Conservation (phyloP, 2,797 vertebrate species). For the Eupleurogrammus muticus region DNA sequence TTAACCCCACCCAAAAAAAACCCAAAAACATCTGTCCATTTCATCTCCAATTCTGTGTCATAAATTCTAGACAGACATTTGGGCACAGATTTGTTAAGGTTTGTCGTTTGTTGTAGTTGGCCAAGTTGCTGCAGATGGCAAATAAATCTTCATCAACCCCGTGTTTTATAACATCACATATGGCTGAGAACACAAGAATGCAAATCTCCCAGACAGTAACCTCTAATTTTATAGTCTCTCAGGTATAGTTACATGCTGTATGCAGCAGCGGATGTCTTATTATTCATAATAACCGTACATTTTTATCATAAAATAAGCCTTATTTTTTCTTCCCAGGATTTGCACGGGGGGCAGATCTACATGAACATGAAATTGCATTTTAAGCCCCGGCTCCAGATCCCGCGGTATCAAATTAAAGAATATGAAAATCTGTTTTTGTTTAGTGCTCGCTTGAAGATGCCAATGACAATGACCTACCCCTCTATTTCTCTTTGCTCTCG, state of each 20-base stretch:
- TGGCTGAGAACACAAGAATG: constrained; percentile 8
- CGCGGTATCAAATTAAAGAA: constrained; percentile 19
- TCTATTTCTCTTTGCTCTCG: not conserved
- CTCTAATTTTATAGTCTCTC: not conserved
- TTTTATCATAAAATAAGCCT: not conserved
- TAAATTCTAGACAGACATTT: constrained; percentile 1
- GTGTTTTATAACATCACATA: constrained; percentile 19
- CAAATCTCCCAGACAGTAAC: not conserved
- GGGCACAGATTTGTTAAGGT: constrained; percentile 1
- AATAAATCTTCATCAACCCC: constrained; percentile 26
- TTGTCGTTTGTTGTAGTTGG: constrained; percentile 24
- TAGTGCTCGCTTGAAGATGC: constrained; percentile 19
- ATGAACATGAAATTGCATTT: not conserved
- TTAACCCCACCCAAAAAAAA: not conserved
- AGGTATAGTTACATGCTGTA: not conserved
- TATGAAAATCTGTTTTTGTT: constrained; percentile 17
- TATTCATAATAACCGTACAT: not conserved
- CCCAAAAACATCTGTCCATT: constrained; percentile 17
- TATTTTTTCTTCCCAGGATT: not conserved
- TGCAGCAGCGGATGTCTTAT: not conserved
- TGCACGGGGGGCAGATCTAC: not conserved
- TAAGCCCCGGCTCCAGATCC: constrained; percentile 1
- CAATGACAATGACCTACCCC: constrained; percentile 7
- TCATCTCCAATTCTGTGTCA: not conserved
- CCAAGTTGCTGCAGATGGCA: constrained; percentile 11